These are phyloP conservation scores for Salmo trutta DNA, from an alignment of 2,797 vertebrate genomes.

Conservation along the genomic window DNA sequence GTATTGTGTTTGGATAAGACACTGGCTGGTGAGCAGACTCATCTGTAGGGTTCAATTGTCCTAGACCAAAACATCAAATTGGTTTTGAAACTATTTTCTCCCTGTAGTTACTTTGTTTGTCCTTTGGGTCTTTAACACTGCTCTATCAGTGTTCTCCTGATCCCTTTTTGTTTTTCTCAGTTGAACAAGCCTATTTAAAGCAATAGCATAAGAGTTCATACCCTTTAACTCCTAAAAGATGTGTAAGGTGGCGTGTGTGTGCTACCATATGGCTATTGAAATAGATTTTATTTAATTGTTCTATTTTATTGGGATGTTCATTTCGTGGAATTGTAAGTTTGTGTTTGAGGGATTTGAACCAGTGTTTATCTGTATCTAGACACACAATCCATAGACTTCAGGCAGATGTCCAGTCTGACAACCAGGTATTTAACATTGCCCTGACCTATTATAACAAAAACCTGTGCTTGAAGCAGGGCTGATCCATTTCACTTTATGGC, in stretches of 20 bases:
- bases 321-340: not conserved
- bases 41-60: not conserved
- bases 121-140: not conserved
- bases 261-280: conserved; percentile 24
- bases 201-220: conserved; percentile 34
- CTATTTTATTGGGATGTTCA: conserved; percentile 30
- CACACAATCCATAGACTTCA: not conserved
- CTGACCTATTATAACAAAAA: not conserved
- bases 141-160: conserved; percentile 26
- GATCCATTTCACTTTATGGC: not conserved
- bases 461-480: not conserved
- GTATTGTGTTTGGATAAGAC: conserved; percentile 67
- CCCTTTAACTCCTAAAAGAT: conserved; percentile 33
- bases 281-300: conserved; percentile 27
- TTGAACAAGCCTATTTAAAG: not conserved
- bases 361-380: not conserved
- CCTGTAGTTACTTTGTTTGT: not conserved
- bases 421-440: not conserved
- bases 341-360: not conserved
- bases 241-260: conserved; percentile 36
- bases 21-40: conserved; percentile 6
- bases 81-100: not conserved
- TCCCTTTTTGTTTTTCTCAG: not conserved
- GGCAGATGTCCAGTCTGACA: not conserved
- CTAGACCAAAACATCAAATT: not conserved